Conservation (phyloP, 2,888 invertebrate species). For the Lordiphosa fenestrarum region DNA sequence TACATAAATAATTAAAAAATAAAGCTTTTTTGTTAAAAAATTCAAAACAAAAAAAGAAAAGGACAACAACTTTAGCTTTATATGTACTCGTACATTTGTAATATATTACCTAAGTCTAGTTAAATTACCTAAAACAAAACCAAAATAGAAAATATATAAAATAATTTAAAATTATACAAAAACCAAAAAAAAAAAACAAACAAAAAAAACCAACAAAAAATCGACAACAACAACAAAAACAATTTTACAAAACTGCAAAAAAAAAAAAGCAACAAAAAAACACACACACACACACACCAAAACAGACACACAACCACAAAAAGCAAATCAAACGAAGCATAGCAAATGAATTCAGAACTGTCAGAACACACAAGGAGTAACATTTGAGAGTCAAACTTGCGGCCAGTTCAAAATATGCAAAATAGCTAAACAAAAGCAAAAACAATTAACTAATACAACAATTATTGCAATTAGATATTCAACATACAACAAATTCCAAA, state of each 20-base stretch:
- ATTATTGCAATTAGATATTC: constrained; percentile 62
- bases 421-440: not conserved
- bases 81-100: constrained; percentile 69
- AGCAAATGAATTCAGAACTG: constrained; percentile 69
- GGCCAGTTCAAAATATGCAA: constrained; percentile 48
- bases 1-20: constrained; percentile 64
- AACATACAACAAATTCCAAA: constrained; percentile 33
- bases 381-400: constrained; percentile 66
- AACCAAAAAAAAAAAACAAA: constrained; percentile 22
- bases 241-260: constrained; percentile 32
- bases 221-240: constrained; percentile 16
- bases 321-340: constrained; percentile 67
- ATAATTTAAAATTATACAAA: constrained; percentile 39
- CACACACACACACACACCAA: constrained; percentile 3
- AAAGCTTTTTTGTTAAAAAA: constrained; percentile 78
- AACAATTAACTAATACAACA: constrained; percentile 19
- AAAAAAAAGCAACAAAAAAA: constrained; percentile 21
- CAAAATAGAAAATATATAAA: constrained; percentile 42
- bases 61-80: constrained; percentile 73
- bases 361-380: constrained; percentile 43
- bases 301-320: constrained; percentile 27
- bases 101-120: constrained; percentile 73
- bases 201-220: constrained; percentile 35
- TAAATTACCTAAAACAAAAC: constrained; percentile 55
- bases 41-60: constrained; percentile 38